Conservation (phyloP, 2,888 invertebrate genomes). For the Atethmia centrago region DNA sequence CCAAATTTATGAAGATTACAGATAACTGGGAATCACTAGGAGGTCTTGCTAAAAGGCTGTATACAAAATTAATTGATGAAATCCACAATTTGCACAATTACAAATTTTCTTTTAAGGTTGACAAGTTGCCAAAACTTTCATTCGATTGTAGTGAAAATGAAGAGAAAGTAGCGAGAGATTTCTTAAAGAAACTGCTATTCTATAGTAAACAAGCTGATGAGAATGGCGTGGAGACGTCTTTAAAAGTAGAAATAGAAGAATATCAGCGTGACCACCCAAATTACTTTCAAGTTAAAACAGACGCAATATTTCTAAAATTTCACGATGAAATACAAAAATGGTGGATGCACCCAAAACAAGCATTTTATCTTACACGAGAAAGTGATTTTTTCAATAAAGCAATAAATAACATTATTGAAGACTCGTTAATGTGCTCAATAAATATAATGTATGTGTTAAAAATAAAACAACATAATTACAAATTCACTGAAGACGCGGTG, state of each 20-base stretch:
- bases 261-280: background rate
- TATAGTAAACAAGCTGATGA: background rate
- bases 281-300: background rate
- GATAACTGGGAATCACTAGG: background rate
- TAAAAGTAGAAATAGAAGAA: background rate
- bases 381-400: background rate
- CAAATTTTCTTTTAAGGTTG: background rate
- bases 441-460: background rate
- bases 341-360: background rate
- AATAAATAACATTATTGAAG: background rate
- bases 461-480: background rate
- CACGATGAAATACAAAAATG: slow-evolving; percentile 2
- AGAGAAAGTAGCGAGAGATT: background rate
- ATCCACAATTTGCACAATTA: background rate
- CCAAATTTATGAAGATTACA: background rate
- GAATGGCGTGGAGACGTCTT: background rate
- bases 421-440: background rate
- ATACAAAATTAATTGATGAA: background rate
- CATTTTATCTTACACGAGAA: background rate
- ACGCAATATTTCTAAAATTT: background rate
- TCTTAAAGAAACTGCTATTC: background rate
- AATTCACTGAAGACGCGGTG: background rate
- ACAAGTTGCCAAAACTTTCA: slow-evolving; percentile 2
- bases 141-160: background rate
- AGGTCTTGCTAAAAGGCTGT: background rate